phyloP scores from a whole-genome alignment of 1,140 invertebrate species.

The Bathynomus jamesi region DNA sequence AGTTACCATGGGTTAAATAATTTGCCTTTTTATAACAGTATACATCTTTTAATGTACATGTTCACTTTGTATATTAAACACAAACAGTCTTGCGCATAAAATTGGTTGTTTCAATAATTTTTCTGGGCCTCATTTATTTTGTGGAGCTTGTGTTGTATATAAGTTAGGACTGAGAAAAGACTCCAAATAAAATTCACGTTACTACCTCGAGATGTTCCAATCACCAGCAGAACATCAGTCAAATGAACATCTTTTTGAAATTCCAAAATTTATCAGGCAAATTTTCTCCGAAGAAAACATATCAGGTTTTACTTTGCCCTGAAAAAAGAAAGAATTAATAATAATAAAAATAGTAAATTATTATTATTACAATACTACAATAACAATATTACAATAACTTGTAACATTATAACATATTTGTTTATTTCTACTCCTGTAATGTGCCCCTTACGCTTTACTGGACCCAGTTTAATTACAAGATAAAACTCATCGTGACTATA shows the following conservation, averaged over 20 bases:
- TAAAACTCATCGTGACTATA: no score
- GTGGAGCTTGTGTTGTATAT: background rate
- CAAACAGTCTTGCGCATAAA: background rate
- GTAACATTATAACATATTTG: no score
- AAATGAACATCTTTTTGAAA: conserved; percentile 63
- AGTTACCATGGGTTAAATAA: background rate
- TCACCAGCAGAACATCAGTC: conserved; percentile 87
- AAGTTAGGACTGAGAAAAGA: background rate
- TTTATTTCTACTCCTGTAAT: no score
- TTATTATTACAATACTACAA: no score
- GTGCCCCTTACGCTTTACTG: no score
- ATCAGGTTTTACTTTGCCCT: conserved; percentile 80
- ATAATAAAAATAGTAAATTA: no score
- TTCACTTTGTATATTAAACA: background rate
- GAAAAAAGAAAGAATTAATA: background rate
- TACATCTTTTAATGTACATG: background rate
- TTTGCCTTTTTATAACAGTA: background rate
- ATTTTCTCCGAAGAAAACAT: conserved; percentile 88
- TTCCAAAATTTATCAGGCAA: conserved; percentile 67
- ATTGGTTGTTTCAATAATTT: conserved; percentile 39
- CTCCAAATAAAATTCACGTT: background rate
- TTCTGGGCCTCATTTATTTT: background rate
- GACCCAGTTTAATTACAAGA: no score
- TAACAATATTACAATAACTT: no score
- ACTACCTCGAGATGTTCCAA: conserved; percentile 89